Evolutionary conservation across 2,797 vertebrate genomes (phyloP).

Genomic region (Hemibagrus guttatus): DNA sequence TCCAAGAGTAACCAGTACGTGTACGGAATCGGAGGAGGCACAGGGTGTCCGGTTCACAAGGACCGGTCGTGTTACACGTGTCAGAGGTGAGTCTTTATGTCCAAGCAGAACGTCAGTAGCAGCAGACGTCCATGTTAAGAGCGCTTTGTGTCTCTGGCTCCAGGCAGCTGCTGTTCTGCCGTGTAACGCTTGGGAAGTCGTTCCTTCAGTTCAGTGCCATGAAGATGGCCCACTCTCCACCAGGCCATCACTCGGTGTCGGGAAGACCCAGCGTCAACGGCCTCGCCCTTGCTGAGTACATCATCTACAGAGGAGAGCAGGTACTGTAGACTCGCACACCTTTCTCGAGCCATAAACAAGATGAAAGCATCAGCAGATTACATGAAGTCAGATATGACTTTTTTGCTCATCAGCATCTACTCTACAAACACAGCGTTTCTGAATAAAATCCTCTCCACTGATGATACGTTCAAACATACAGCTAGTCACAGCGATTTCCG

Average conservation of each 20-base stretch:
- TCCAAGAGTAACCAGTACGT: constrained; percentile 99
- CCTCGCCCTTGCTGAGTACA: constrained; percentile 92
- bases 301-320: constrained; percentile 98
- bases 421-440: not conserved
- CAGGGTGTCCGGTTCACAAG: constrained; percentile 95
- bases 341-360: not conserved
- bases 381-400: not conserved
- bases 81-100: constrained; percentile 2
- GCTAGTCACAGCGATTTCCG: too few relatives aligned
- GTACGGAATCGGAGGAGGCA: constrained; percentile 97
- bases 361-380: not conserved
- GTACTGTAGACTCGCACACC: constrained; percentile 63
- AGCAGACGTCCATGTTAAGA: not conserved
- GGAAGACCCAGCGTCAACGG: constrained; percentile 95
- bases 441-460: not conserved
- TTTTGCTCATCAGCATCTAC: not conserved
- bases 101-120: too few relatives aligned
- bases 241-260: constrained; percentile 95
- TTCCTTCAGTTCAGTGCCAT: constrained; percentile 98
- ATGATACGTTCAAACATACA: not conserved
- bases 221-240: constrained; percentile 98
- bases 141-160: not conserved
- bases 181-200: constrained; percentile 97
- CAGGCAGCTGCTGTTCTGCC: constrained; percentile 97
- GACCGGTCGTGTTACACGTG: constrained; percentile 90